Evolutionary conservation across 2,888 invertebrate genomes (phyloP).

Genomic region (Automeris io): DNA sequence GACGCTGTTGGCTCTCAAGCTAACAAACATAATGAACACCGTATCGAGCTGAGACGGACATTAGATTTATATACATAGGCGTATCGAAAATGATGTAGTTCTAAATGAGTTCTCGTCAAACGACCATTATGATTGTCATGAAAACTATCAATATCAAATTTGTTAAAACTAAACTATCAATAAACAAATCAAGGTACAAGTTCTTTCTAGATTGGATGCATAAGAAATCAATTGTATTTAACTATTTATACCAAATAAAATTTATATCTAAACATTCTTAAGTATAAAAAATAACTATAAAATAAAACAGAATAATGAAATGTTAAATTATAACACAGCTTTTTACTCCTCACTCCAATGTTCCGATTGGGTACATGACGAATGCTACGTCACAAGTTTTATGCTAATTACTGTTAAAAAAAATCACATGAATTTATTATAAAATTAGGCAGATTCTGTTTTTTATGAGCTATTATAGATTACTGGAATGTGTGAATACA

Average conservation of each 20-base stretch:
- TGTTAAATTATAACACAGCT: slow-evolving; percentile 76
- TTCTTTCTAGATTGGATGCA: slow-evolving; percentile 60
- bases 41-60: slow-evolving; percentile 53
- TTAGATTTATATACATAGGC: slow-evolving; percentile 49
- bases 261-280: slow-evolving; percentile 73
- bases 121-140: slow-evolving; percentile 60
- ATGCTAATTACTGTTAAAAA: slow-evolving; percentile 16
- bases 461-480: slow-evolving; percentile 50
- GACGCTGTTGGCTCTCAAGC: slow-evolving; percentile 60
- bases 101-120: slow-evolving; percentile 27
- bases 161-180: slow-evolving; percentile 60
- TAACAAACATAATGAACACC: slow-evolving; percentile 66
- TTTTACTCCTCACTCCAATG: slow-evolving; percentile 60
- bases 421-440: slow-evolving; percentile 27
- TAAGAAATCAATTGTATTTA: slow-evolving; percentile 53
- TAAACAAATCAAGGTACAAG: slow-evolving; percentile 73
- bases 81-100: slow-evolving; percentile 23
- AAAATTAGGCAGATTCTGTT: slow-evolving; percentile 42
- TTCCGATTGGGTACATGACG: slow-evolving; percentile 53
- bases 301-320: slow-evolving; percentile 75
- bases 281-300: slow-evolving; percentile 73
- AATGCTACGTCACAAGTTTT: slow-evolving; percentile 52
- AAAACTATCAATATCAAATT: slow-evolving; percentile 68
- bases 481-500: slow-evolving; percentile 68
- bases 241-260: slow-evolving; percentile 72